A percentile compares a stretch with the other conserved stretches of the same genome.
Conservation (phyloP, 2,797 vertebrate species). For the Helostoma temminkii region DNA sequence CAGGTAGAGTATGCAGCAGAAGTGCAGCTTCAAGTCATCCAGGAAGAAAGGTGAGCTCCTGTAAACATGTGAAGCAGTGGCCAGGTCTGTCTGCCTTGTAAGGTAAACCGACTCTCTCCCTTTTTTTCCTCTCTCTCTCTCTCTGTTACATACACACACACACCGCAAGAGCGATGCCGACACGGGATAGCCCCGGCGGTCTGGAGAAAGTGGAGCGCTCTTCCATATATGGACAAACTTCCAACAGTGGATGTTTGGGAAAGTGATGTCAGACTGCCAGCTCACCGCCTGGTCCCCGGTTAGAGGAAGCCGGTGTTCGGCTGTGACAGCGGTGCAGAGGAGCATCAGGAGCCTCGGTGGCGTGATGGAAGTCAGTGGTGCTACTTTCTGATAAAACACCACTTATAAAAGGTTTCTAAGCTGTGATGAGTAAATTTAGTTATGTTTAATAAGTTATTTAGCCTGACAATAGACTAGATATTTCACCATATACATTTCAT, state of each 20-base stretch:
- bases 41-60: constrained; percentile 65
- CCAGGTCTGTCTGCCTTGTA: constrained; percentile 81
- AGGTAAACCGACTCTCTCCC: constrained; percentile 71
- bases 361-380: neutral
- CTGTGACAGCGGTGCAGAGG: constrained; percentile 24
- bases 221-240: constrained; percentile 86
- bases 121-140: constrained; percentile 20
- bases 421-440: neutral
- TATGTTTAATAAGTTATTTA: neutral
- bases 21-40: constrained; percentile 34
- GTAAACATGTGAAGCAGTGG: constrained; percentile 50
- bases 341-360: neutral
- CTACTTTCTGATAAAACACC: neutral
- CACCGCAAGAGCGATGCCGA: constrained; percentile 59
- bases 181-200: constrained; percentile 61
- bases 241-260: constrained; percentile 81
- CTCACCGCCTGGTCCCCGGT: constrained; percentile 56
- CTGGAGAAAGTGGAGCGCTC: constrained; percentile 73
- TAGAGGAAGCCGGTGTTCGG: constrained; percentile 50
- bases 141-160: constrained; percentile 1
- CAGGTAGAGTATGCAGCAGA: no score
- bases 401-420: no score
- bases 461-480: no score
- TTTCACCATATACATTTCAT: no score
- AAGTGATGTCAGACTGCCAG: constrained; percentile 79